Conservation (phyloP, 2,888 invertebrate species). For the Meteorus colon region DNA sequence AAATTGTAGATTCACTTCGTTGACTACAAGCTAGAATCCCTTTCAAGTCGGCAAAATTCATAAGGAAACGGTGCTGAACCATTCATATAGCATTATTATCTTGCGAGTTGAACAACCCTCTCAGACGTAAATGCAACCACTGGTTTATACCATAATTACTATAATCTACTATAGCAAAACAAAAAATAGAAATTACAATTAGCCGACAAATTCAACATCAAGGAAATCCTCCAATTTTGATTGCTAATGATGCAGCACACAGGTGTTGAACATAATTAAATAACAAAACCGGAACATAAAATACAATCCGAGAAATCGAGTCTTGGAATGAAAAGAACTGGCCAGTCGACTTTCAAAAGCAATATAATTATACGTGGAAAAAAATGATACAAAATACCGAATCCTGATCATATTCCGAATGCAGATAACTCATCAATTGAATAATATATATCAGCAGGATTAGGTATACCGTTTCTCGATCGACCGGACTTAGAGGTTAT, state of each 20-base stretch:
- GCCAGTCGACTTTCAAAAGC: conserved; percentile 24
- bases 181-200: conserved; percentile 28
- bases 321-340: conserved; percentile 28
- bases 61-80: conserved; percentile 52
- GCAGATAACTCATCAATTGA: neutral
- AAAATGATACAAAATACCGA: conserved; percentile 17
- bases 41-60: conserved; percentile 51
- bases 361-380: neutral
- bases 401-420: conserved; percentile 6
- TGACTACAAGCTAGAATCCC: conserved; percentile 41
- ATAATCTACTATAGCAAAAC: neutral
- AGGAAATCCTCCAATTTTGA: conserved; percentile 10
- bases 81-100: conserved; percentile 42
- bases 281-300: conserved; percentile 12
- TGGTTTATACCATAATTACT: conserved; percentile 17
- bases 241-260: conserved; percentile 16
- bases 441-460: neutral
- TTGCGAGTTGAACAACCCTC: conserved; percentile 55
- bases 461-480: neutral
- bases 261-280: conserved; percentile 1
- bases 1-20: conserved; percentile 50
- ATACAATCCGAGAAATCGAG: neutral
- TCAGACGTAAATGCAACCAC: conserved; percentile 41
- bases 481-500: neutral
- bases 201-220: neutral